Percentiles rank a stretch among this genome's conserved stretches.
Evolutionary conservation across 1,140 invertebrate genomes (phyloP).

Genomic region (Berghia stephanieae): DNA sequence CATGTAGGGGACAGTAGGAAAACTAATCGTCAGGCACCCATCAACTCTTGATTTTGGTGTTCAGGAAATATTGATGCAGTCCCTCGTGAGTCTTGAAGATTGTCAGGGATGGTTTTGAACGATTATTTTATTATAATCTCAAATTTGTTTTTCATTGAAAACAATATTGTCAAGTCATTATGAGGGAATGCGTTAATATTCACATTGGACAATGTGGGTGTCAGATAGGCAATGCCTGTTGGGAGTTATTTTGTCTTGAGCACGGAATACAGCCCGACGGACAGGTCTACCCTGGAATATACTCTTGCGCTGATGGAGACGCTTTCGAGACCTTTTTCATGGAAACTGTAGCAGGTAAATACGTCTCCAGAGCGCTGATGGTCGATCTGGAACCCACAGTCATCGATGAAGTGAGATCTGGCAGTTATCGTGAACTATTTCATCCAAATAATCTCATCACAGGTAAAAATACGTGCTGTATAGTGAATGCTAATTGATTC

Average conservation of each 20-base stretch:
- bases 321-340: slow-evolving; percentile 70
- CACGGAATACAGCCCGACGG: slow-evolving; percentile 92
- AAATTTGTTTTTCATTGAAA: no score
- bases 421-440: slow-evolving; percentile 73
- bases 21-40: no score
- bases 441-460: slow-evolving; percentile 75
- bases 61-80: no score
- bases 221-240: slow-evolving; percentile 86
- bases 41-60: no score
- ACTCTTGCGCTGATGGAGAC: slow-evolving; percentile 69
- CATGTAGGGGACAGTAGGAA: no score
- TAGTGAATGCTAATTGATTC: no score
- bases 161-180: no score
- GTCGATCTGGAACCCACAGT: slow-evolving; percentile 68
- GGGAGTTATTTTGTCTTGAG: slow-evolving; percentile 79
- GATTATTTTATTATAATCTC: no score
- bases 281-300: slow-evolving; percentile 60
- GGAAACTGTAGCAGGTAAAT: slow-evolving; percentile 73
- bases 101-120: no score
- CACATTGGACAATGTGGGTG: slow-evolving; percentile 78
- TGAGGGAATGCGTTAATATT: slow-evolving; percentile 76
- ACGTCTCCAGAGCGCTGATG: slow-evolving; percentile 67
- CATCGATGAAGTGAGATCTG: slow-evolving; percentile 70
- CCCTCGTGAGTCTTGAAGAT: no score
- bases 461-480: no score